phyloP scores from a whole-genome alignment of 2,797 vertebrate genomes.

The Anguilla obscura region DNA sequence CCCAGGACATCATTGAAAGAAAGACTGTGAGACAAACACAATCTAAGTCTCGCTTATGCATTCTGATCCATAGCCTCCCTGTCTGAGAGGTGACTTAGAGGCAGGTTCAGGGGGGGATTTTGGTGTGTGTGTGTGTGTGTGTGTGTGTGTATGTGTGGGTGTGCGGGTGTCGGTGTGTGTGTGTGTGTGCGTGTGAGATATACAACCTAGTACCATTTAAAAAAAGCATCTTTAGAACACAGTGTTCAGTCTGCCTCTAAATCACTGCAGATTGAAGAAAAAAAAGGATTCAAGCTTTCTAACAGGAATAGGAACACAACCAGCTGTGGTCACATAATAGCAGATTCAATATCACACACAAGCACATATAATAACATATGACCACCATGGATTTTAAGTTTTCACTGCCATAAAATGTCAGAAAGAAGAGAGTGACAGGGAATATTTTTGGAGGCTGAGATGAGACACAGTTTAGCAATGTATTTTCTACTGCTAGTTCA shows the following conservation, averaged over 20 bases:
- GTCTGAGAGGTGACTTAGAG: neutral
- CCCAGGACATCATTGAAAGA: neutral
- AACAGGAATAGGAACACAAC: neutral
- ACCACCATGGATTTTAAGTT: neutral
- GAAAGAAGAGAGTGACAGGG: neutral
- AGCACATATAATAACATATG: neutral
- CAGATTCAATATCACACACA: neutral
- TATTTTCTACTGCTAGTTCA: neutral
- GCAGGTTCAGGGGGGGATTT: neutral
- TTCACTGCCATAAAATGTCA: conserved; percentile 1
- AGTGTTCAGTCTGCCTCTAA: conserved; percentile 1
- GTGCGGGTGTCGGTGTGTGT: conserved; percentile 16
- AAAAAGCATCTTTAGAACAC: neutral
- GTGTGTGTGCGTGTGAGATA: conserved; percentile 37
- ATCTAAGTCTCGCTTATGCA: neutral
- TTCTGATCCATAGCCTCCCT: neutral
- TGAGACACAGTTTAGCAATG: neutral
- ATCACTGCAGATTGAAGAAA: neutral
- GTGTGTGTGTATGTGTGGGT: conserved; percentile 31
- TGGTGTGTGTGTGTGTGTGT: conserved; percentile 31
- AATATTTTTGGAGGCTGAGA: neutral
- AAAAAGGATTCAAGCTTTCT: neutral
- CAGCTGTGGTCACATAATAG: neutral
- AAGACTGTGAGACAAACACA: neutral
- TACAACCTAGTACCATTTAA: neutral